phyloP scores from a whole-genome alignment of 2,113 vertebrate species.

The Clarias gariepinus region DNA sequence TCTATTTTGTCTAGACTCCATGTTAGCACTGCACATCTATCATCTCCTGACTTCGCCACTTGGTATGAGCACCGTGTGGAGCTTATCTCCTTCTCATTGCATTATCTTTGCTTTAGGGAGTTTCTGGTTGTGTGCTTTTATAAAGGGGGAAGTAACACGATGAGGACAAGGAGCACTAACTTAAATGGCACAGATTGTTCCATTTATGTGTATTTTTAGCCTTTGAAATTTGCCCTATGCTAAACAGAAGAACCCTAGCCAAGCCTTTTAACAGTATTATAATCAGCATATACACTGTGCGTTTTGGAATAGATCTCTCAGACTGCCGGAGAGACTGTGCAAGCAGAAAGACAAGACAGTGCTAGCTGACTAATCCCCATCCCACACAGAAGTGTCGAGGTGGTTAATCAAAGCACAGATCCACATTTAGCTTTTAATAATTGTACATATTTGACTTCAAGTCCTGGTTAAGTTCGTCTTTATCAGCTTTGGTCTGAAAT shows the following conservation, averaged over 20 bases:
- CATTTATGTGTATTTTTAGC: not conserved
- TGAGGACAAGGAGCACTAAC: slow-evolving; percentile 11
- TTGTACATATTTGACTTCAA: slow-evolving; percentile 10
- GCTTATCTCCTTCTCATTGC: slow-evolving; percentile 34
- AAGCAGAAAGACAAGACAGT: not conserved
- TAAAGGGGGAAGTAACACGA: slow-evolving; percentile 33
- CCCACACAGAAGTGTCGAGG: not conserved
- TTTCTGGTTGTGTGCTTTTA: slow-evolving; percentile 25
- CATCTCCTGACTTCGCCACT: slow-evolving; percentile 29
- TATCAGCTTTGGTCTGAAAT: not conserved
- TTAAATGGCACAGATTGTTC: slow-evolving; percentile 31
- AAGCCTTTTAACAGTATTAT: not conserved
- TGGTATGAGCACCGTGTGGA: slow-evolving; percentile 31
- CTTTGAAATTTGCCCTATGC: not conserved
- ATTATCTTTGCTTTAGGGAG: slow-evolving; percentile 38
- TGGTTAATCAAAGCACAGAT: slow-evolving; percentile 29
- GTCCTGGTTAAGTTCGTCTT: not conserved
- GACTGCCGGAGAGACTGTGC: not conserved
- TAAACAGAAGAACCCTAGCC: not conserved
- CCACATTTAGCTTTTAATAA: not conserved
- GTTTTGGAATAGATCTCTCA: slow-evolving; percentile 7
- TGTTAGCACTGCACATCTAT: slow-evolving; percentile 48
- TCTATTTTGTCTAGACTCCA: slow-evolving; percentile 47
- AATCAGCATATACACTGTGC: not conserved
- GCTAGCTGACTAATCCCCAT: not conserved